Base-by-base conservation (phyloP, 1,140 invertebrate species). In the Campoletis sonorensis region DNA sequence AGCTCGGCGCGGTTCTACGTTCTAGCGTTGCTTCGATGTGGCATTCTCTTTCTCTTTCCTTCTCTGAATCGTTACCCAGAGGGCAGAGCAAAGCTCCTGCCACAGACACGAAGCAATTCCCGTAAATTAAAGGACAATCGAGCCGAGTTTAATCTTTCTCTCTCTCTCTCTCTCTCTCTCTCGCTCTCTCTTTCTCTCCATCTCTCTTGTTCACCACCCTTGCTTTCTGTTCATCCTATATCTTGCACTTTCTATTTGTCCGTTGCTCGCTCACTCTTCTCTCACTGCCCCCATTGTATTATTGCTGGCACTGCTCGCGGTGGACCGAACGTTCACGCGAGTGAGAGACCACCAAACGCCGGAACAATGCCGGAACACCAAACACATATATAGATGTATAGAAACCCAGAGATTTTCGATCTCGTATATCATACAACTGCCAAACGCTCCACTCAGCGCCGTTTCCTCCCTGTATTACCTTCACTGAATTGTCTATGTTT, bases 91-190 rank as follows among this genome's bases (percentile, higher is more conserved):
- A 15, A 27, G 27, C 73, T 75, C 72, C 72, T 58, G 72, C 79
- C 58, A 37, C n/a, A 33, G 26, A 49, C 51, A n/a, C 27, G 27
- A 30, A 70, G 88, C 87, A 88, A 88, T 89, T 88, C 86, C 86
- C 88, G 87, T 89, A 89, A 89, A 89, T 89, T 89, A 89, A 89
- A 89, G 88, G 87, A 89, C 88, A 88, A 89, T 88, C 87, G 88
- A 89, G 88, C 84, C 88, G 85, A 88, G 87, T 87, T 88, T 86
- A 88, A 84, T 86, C 85, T 85, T 10, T 54, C 67, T 33, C 15
- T 37, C 27, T 70, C 67, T 70, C 67, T 70, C 72, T 30, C n/a
- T 86, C 85, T 85, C 26, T 54, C 67, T 33, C 3, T 70, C 67
- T 70, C 67, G 37, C 30, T 33, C 72, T 30, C n/a, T 49, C 45